Conservation (phyloP, 2,797 vertebrate species). For the Spheniscus humboldti region DNA sequence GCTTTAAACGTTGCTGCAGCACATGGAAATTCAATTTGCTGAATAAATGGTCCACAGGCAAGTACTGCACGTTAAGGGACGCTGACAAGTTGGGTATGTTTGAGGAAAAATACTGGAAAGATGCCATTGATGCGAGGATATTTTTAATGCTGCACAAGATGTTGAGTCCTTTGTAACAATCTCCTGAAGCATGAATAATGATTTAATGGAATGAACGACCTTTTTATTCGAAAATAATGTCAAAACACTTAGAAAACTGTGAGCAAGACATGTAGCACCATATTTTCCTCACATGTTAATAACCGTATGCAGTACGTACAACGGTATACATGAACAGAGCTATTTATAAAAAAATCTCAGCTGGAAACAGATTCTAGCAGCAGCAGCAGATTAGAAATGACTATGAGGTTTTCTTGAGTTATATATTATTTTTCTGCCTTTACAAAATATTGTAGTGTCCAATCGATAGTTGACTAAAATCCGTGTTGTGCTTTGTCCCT, state of each 20-base stretch:
- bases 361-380: slow-evolving; percentile 8
- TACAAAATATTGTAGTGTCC: slow-evolving; percentile 54
- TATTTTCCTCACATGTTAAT: slow-evolving; percentile 2
- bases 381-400: slow-evolving; percentile 51
- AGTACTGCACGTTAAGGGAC: not conserved
- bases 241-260: slow-evolving; percentile 28
- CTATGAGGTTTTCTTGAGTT: slow-evolving; percentile 6
- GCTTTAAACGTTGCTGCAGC: not conserved
- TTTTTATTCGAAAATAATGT: slow-evolving; percentile 15
- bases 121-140: not conserved
- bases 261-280: slow-evolving; percentile 58
- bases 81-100: not conserved
- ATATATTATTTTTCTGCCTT: slow-evolving; percentile 25
- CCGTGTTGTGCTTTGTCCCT: slow-evolving; percentile 63
- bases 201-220: slow-evolving; percentile 51
- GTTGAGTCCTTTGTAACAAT: slow-evolving; percentile 12
- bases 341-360: not conserved
- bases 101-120: slow-evolving; percentile 33
- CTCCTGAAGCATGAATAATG: slow-evolving; percentile 31
- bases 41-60: not conserved
- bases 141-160: slow-evolving; percentile 44
- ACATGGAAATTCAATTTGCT: not conserved
- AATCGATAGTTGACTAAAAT: slow-evolving; percentile 65
- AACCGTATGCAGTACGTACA: not conserved
- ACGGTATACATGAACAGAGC: not conserved